A percentile compares a stretch with the other conserved stretches of the same genome.
Evolutionary conservation across 2,888 invertebrate genomes (phyloP).

Genomic region (Tipula confusa): DNA sequence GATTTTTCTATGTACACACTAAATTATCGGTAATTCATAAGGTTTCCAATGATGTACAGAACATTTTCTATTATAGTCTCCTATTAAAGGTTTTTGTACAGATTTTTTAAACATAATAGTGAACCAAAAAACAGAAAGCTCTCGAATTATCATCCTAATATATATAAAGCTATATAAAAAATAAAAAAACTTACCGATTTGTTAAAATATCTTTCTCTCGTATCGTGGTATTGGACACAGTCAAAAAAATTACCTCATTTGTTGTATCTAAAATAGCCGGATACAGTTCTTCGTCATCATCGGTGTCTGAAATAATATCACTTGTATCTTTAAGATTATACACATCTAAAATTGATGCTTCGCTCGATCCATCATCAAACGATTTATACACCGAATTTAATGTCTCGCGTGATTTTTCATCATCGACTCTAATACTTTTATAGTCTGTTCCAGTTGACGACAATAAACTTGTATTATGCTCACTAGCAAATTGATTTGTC

Average conservation of each 20-base stretch:
- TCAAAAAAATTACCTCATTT: constrained; percentile 50
- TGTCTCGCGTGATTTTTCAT: neutral
- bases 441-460: neutral
- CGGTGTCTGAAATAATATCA: constrained; percentile 45
- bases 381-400: neutral
- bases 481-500: neutral
- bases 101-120: no score
- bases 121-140: no score
- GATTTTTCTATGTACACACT: no score
- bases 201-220: constrained; percentile 53
- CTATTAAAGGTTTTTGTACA: no score
- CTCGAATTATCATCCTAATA: no score
- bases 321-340: neutral
- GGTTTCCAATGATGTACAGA: no score
- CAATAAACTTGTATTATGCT: neutral
- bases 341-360: neutral
- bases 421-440: neutral
- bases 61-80: no score
- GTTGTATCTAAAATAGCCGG: constrained; percentile 42
- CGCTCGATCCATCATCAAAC: neutral
- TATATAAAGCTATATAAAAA: no score
- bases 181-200: constrained; percentile 44
- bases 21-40: no score
- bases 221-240: constrained; percentile 52
- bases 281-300: constrained; percentile 48